Evolutionary conservation across 1,140 invertebrate species (phyloP).

Genomic region (Paraescarpia echinospica): DNA sequence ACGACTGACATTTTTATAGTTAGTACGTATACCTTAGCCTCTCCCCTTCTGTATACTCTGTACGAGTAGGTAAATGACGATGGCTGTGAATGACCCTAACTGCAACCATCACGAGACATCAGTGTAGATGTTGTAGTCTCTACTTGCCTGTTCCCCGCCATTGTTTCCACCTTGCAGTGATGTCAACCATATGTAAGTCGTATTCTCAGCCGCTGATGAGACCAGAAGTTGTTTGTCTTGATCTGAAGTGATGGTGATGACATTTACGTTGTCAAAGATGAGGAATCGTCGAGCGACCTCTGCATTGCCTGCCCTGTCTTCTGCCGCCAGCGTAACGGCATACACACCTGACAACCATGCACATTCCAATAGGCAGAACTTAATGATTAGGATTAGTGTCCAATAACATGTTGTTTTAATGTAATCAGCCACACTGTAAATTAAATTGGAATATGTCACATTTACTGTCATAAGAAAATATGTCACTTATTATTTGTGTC

Average conservation of each 20-base stretch:
- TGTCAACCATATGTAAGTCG: conserved; percentile 9
- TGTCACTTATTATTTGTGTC: no score
- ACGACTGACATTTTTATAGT: no score
- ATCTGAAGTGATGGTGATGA: background rate
- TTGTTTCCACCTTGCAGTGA: background rate
- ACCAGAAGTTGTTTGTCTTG: background rate
- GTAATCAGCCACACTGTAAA: no score
- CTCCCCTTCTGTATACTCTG: no score
- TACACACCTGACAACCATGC: background rate
- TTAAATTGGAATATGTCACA: no score
- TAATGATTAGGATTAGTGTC: no score
- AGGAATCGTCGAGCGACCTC: conserved; percentile 13
- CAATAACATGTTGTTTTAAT: no score
- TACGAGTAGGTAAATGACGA: no score
- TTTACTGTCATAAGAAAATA: no score
- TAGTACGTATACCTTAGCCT: no score
- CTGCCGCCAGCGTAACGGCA: background rate
- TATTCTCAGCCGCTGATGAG: conserved; percentile 4
- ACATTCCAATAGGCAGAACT: background rate
- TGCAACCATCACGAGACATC: no score
- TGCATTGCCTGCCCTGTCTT: conserved; percentile 2
- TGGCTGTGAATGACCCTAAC: no score
- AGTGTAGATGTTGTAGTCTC: background rate
- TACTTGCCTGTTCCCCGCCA: background rate
- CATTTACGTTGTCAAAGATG: conserved; percentile 14